These are phyloP conservation scores for Macrotus californicus DNA, from an alignment of 2,113 vertebrate genomes.

Conservation along the genomic window DNA sequence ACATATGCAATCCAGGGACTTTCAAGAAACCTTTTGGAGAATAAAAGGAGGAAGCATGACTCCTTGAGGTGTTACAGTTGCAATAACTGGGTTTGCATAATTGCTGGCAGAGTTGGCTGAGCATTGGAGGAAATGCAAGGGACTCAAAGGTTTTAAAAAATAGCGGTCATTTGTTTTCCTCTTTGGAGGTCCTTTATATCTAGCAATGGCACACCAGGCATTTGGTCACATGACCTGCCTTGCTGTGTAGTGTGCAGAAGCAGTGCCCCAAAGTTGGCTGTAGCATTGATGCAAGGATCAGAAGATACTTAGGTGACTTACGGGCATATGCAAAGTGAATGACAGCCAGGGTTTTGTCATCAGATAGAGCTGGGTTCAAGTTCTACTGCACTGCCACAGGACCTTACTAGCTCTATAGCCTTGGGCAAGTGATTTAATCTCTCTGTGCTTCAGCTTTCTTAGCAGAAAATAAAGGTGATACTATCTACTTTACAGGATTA, in stretches of 20 bases:
- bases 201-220: background rate
- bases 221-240: background rate
- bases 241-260: background rate
- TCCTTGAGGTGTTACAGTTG: background rate
- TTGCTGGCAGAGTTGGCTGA: background rate
- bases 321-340: background rate
- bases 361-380: background rate
- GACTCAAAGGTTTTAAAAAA: background rate
- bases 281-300: background rate
- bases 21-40: constrained; percentile 53
- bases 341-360: background rate
- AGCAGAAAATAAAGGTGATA: background rate
- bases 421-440: background rate
- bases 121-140: background rate
- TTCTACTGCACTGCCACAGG: background rate
- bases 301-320: background rate
- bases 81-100: background rate
- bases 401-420: background rate
- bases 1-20: constrained; percentile 53
- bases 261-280: background rate
- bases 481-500: background rate
- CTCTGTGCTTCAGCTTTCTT: background rate
- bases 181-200: background rate
- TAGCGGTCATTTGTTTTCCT: background rate
- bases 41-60: background rate